Evolutionary conservation across 2,113 vertebrate genomes (phyloP), one percentile per base, ranked within the genome.

Genomic region (Notothenia coriiceps): DNA sequence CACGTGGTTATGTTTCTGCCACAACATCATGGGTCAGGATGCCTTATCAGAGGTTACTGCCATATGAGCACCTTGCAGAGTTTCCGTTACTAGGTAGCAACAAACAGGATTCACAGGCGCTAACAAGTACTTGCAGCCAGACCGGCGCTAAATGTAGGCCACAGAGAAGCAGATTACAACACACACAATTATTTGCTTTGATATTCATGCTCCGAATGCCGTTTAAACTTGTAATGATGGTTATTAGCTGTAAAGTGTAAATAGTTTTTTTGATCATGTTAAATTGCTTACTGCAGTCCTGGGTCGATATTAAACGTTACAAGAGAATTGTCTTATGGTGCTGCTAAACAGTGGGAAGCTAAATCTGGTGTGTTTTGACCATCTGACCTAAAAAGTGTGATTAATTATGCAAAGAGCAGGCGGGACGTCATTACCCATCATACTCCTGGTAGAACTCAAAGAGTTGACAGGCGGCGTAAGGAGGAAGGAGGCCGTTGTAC

Each of bases 381-480:
- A 68, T 83, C 61, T 83, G 85, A 80, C 85, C 90, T 80, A 90
- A 22, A 88, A 85, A 66, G 20, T 25, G 56, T 25, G 51, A 70
- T 86, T 78, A 70, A 83, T 80, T 70, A 89, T 80, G 74, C 61
- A 88, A 77, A 69, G 22, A 79, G 33, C 33, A 55, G 74, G 77
- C 81, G 29, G 62, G 74, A 78, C 82, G 74, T 86, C 95, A 96
- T 94, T 95, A 96, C 97, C 96, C 96, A 61, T 94, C 93, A 85
- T 92, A 83, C 77, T 96, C 96, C 55, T 94, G 86, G 83, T 97
- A 96, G 89, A 98, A 89, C 91, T 98, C 97, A 90, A 96, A 96
- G 69, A 97, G 77, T 59, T 97, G 96, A 91, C 96, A 97, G 78
- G 97, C 90, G 47, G 96, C 95, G 0, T 97, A 98, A 11, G 97